Conservation (phyloP, 2,113 vertebrate species). For the Pseudonaja textilis region DNA sequence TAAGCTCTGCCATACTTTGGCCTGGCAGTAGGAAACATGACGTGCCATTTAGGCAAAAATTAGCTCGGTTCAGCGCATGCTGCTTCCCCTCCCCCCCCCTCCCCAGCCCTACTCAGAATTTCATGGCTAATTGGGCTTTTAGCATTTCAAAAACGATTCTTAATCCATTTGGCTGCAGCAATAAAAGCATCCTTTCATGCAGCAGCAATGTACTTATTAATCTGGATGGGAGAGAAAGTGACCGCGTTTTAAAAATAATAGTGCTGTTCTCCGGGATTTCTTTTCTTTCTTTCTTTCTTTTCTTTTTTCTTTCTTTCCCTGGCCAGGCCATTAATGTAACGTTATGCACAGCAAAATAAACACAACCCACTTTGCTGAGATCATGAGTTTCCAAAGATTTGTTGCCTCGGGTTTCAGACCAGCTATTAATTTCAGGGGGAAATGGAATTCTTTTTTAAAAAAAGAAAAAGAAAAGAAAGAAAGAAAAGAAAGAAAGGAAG, state of each 20-base stretch:
- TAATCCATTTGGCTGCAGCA: slow-evolving; percentile 40
- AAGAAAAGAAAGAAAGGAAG: too few species aligned
- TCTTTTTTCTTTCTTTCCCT: background rate
- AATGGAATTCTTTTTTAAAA: background rate
- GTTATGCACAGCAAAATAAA: slow-evolving; percentile 24
- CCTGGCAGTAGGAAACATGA: background rate
- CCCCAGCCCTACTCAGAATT: background rate
- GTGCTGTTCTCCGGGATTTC: slow-evolving; percentile 11
- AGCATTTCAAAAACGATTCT: slow-evolving; percentile 29
- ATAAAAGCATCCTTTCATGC: slow-evolving; percentile 20
- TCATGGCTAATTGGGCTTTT: background rate
- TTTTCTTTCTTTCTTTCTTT: background rate
- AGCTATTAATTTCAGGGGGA: background rate
- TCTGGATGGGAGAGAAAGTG: background rate
- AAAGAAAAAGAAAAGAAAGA: background rate
- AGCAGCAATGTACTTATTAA: slow-evolving; percentile 35
- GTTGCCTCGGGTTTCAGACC: background rate
- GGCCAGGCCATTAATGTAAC: slow-evolving; percentile 52
- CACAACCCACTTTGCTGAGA: slow-evolving; percentile 44
- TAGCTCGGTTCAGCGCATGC: background rate
- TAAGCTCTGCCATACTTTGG: too few species aligned
- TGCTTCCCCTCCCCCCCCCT: too few species aligned
- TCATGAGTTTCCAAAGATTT: slow-evolving; percentile 52
- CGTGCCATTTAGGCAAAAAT: background rate
- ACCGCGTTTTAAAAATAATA: slow-evolving; percentile 37